Evolutionary conservation across 2,113 vertebrate genomes (phyloP).

Genomic region (Colistium nudipinnis): DNA sequence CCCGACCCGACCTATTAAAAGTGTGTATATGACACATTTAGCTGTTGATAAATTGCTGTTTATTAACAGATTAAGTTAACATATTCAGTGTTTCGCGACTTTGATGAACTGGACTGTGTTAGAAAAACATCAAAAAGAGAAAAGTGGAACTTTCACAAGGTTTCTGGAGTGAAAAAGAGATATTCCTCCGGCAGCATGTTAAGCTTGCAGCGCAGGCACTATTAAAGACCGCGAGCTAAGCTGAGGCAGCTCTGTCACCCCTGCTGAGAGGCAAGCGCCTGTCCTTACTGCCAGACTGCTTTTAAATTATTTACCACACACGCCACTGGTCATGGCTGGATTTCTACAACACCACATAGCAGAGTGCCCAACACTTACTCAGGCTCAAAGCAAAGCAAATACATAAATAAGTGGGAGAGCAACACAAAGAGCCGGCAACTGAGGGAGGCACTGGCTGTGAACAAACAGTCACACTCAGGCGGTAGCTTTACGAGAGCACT

Average conservation of each 20-base stretch:
- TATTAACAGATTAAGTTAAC: too few relatives aligned
- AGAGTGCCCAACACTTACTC: constrained; percentile 47
- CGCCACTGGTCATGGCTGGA: constrained; percentile 58
- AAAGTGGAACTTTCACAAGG: neutral
- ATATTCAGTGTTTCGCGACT: too few relatives aligned
- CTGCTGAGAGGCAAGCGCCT: constrained; percentile 60
- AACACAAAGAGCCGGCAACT: constrained; percentile 35
- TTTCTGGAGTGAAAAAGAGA: constrained; percentile 3
- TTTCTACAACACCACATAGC: constrained; percentile 64
- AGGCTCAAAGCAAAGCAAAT: constrained; percentile 52
- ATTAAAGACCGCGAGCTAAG: constrained; percentile 61
- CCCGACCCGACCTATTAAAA: too few relatives aligned
- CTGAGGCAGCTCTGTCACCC: constrained; percentile 63
- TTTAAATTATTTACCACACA: constrained; percentile 79
- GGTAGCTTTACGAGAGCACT: constrained; percentile 40
- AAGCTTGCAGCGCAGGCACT: constrained; percentile 27
- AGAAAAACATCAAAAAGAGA: neutral
- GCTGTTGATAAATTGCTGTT: neutral
- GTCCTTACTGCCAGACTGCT: constrained; percentile 68
- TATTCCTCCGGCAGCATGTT: neutral
- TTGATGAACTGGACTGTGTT: neutral
- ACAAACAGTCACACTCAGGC: constrained; percentile 52
- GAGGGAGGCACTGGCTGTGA: constrained; percentile 36
- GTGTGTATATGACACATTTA: neutral
- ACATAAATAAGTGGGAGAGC: constrained; percentile 12